Base-by-base conservation (phyloP, 2,888 invertebrate species). In the Phengaris alcon region DNA sequence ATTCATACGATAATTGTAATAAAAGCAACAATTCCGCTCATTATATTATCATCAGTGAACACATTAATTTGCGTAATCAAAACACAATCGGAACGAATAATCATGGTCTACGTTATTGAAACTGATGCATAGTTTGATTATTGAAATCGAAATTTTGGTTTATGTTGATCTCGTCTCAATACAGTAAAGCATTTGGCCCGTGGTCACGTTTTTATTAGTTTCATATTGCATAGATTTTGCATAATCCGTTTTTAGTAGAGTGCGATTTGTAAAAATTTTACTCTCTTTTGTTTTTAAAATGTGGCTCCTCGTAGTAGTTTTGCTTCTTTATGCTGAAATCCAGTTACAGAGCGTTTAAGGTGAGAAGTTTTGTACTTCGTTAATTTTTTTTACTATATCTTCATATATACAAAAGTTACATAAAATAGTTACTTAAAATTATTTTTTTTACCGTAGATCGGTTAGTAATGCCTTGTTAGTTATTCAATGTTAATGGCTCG, bases 21-120 rank as follows among this genome's bases (percentile, higher is more conserved):
- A 59, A 59, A 59, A 59, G 22, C 22, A 22, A 59, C 59, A 59
- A 59, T 59, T 10, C 3, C 35, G 35, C 6, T 59, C 22, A 59
- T 7, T 8, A 46, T 6, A 46, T 46, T 46, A 46, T 59, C 22
- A 59, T 59, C 10, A n/a, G n/a, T 22, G 59, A 22, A 59, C 59
- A 22, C 59, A 59, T 59, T 59, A 22, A 59, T 59, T 59, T 59
- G 22, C 59, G 59, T 59, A 59, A 59, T 59, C 22, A 59, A 59
- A 59, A 59, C 22, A 59, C 59, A 59, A 59, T 6, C 59, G 22
- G 10, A 59, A 22, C 10, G 22, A 5, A 0, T 22, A 35, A 59
- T 59, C 59, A 59, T 22, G 22, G 22, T 59, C 15, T 15, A 59
- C 59, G 59, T 59, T 64, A 64, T 64, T 64, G 13, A 64, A 64